Conservation (phyloP, 2,888 invertebrate species). For the Ochropleura leucogaster region DNA sequence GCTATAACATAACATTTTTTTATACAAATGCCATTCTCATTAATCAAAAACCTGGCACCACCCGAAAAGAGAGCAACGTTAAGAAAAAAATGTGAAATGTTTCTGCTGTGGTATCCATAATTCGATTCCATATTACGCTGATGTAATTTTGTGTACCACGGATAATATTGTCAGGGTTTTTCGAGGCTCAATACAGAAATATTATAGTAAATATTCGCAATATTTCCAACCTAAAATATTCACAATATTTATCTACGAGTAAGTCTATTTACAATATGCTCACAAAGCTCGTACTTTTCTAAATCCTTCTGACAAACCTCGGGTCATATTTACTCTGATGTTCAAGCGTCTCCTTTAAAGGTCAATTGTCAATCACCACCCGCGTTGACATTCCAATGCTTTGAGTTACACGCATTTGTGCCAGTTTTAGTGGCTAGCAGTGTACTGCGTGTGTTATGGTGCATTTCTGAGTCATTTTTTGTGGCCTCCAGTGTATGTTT, state of each 20-base stretch:
- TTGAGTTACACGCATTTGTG: constrained; percentile 69
- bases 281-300: constrained; percentile 45
- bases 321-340: constrained; percentile 71
- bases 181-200: not conserved
- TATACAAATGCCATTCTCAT: not conserved
- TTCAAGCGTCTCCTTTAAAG: constrained; percentile 76
- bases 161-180: not conserved
- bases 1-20: not conserved
- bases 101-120: not conserved
- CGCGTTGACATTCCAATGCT: constrained; percentile 78
- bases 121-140: not conserved
- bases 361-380: constrained; percentile 80
- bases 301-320: constrained; percentile 63
- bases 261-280: constrained; percentile 34
- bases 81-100: not conserved
- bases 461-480: constrained; percentile 66
- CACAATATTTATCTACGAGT: constrained; percentile 6
- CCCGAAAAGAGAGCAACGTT: not conserved
- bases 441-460: constrained; percentile 57
- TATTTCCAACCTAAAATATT: constrained; percentile 21
- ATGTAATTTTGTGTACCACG: not conserved
- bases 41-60: not conserved
- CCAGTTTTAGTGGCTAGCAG: constrained; percentile 67
- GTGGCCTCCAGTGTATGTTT: constrained; percentile 58
- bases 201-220: not conserved